Percentiles rank a stretch among this genome's conserved stretches.
These are phyloP conservation scores for Eupithecia tripunctaria DNA, from an alignment of 2,888 invertebrate species.

Conservation along the genomic window DNA sequence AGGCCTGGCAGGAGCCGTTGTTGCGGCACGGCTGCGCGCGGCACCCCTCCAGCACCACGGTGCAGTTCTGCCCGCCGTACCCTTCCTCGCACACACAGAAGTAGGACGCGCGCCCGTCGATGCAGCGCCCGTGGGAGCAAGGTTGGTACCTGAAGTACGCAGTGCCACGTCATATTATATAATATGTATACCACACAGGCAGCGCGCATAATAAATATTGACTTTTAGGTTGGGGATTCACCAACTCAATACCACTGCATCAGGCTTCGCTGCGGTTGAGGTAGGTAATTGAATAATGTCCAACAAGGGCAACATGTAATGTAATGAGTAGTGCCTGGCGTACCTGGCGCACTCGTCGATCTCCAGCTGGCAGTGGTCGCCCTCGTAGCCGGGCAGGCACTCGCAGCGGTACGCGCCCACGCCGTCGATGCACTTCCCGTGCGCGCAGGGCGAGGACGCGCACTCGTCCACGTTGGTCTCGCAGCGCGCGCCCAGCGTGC, in stretches of 20 bases:
- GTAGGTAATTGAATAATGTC: too few species aligned
- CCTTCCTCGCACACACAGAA: slow-evolving; percentile 90
- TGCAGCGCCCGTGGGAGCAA: slow-evolving; percentile 89
- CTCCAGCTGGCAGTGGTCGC: slow-evolving; percentile 90
- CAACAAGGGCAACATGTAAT: too few species aligned
- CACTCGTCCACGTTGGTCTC: slow-evolving; percentile 94
- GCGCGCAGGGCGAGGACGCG: slow-evolving; percentile 90
- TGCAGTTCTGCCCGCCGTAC: slow-evolving; percentile 95
- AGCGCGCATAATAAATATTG: too few species aligned
- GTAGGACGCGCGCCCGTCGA: slow-evolving; percentile 91
- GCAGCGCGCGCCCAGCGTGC: slow-evolving; percentile 91
- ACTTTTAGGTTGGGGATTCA: too few species aligned
- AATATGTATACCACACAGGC: neutral
- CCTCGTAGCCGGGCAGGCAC: slow-evolving; percentile 93
- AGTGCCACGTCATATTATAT: slow-evolving; percentile 55
- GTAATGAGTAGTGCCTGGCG: slow-evolving; percentile 9
- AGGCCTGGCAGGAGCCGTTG: slow-evolving; percentile 93
- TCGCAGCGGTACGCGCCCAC: slow-evolving; percentile 91
- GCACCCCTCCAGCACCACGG: slow-evolving; percentile 92
- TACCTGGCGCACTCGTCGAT: slow-evolving; percentile 92
- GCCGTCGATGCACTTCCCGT: slow-evolving; percentile 91
- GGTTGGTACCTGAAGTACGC: slow-evolving; percentile 86
- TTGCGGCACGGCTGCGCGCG: slow-evolving; percentile 86
- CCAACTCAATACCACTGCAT: too few species aligned
- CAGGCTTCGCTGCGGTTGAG: too few species aligned